These are phyloP conservation scores for Drosophila mojavensis DNA, from an alignment of 1,140 invertebrate species.

Conservation along the genomic window DNA sequence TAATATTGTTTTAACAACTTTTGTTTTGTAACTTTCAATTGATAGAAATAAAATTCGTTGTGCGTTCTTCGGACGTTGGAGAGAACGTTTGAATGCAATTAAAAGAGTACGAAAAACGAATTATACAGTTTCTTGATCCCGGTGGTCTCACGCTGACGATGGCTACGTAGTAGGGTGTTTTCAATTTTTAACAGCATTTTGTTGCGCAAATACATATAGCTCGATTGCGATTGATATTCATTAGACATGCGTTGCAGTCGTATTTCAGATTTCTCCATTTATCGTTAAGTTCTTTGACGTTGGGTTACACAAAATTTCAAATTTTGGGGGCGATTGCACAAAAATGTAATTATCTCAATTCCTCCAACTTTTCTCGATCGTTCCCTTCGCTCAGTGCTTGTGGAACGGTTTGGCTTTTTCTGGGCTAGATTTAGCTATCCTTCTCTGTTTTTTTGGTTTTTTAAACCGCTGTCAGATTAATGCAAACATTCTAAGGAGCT, in stretches of 20 bases:
- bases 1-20: conserved; percentile 33
- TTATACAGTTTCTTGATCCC: conserved; percentile 93
- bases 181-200: conserved; percentile 88
- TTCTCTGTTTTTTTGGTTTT: conserved; percentile 15
- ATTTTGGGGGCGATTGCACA: neutral
- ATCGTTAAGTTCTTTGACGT: conserved; percentile 55
- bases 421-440: neutral
- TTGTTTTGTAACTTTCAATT: conserved; percentile 52
- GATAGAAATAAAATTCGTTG: conserved; percentile 62
- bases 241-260: conserved; percentile 75
- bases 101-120: conserved; percentile 93
- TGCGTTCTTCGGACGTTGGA: conserved; percentile 52
- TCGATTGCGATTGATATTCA: conserved; percentile 80
- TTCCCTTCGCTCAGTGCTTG: neutral
- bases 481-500: conserved; percentile 52
- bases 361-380: neutral
- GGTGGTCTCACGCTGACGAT: conserved; percentile 91
- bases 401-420: neutral
- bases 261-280: conserved; percentile 83
- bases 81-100: conserved; percentile 83
- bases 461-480: conserved; percentile 72
- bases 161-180: conserved; percentile 90
- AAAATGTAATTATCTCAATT: neutral
- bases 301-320: conserved; percentile 39
- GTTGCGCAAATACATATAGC: conserved; percentile 82